Evolutionary conservation across 2,113 vertebrate genomes (phyloP).

Genomic region (Poecile atricapillus): DNA sequence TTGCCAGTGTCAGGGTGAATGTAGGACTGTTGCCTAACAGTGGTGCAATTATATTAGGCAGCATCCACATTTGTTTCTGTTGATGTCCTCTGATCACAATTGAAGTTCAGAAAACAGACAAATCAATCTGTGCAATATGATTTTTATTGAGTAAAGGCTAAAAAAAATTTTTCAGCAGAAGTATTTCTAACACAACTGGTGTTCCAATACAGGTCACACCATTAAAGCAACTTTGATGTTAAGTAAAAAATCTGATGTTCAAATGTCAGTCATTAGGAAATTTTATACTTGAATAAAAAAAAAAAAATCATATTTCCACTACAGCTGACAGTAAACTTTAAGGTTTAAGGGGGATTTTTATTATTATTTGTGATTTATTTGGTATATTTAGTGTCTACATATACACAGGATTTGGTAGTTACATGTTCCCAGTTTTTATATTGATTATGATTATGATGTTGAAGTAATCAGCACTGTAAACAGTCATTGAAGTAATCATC

Average conservation of each 20-base stretch:
- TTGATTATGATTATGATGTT: not conserved
- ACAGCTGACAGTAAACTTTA: not conserved
- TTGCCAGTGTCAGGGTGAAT: not conserved
- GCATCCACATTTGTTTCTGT: not conserved
- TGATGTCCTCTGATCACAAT: not conserved
- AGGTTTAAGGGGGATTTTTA: fast-evolving
- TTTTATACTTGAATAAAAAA: not conserved
- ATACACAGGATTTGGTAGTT: not conserved
- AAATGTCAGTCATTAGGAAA: not conserved
- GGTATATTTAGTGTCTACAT: not conserved
- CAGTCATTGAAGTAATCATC: not conserved
- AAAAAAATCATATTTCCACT: not conserved
- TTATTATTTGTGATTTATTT: not conserved
- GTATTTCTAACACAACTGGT: not conserved
- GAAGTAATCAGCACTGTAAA: not conserved
- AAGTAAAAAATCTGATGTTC: not conserved
- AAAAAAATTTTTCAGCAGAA: not conserved
- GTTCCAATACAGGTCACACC: not conserved
- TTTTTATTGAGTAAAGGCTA: not conserved
- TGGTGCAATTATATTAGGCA: not conserved
- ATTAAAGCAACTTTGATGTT: not conserved
- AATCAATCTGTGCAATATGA: not conserved
- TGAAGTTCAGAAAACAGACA: not conserved
- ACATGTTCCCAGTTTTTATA: not conserved
- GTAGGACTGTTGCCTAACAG: not conserved